Base-by-base conservation (phyloP, 2,113 vertebrate genomes). In the Campylorhamphus procurvoides region DNA sequence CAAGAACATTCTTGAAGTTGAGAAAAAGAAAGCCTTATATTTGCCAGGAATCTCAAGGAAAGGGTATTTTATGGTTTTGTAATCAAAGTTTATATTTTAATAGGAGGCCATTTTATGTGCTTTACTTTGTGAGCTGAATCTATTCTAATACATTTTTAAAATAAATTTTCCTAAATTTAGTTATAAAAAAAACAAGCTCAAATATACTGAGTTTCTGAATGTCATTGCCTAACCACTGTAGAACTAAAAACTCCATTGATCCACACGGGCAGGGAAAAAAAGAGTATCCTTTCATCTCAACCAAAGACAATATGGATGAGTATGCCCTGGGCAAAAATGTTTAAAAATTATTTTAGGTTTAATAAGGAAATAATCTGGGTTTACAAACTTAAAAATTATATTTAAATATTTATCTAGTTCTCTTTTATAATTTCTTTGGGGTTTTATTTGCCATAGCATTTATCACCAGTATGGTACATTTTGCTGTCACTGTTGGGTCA, bases 351-450 rank as follows among this genome's bases (percentile, higher is more conserved):
- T 85, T 87, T 82, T 56, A 46, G 12, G 1, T 75, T 93, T 87
- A 49, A 39, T 60, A 64, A 83, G 14, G 9, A 40, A 56, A 40
- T 46, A 5, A 5, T 46, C 24, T 87, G 22, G 4, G 3, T 76
- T 72, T 63, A 39, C 0, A 3, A 59, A 59, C 7, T 14, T 47
- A 9, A 85, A 59, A 22, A 3, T 1, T 3, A 40, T 39, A 44
- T 68, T 68, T 59, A 56, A 55, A 42, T 66, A 12, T 40, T 87
- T 93, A 3, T 79, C 50, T 52, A 22, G 3, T 25, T 84, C 53
- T 59, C 10, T 80, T 80, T 63, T 12, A 8, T n/a, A 35, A 44
- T 53, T 20, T 56, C 11, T 52, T 73, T 10, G 0, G 2, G 0
- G 0, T 25, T 53, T 72, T 47, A 46, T 44, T 37, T 79, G 4